Evolutionary conservation across 2,888 invertebrate genomes (phyloP).

Genomic region (Linyphia triangularis): DNA sequence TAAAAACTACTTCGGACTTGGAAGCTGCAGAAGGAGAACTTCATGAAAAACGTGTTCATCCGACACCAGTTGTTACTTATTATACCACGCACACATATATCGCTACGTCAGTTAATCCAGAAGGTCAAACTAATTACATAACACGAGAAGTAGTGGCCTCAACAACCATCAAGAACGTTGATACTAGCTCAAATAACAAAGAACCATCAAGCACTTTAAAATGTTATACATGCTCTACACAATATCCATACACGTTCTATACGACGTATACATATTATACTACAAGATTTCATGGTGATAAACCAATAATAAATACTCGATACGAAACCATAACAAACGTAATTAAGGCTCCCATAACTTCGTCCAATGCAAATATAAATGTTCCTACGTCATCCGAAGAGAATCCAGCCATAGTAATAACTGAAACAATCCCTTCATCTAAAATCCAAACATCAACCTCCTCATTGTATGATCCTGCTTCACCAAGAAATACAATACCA

Average conservation of each 20-base stretch:
- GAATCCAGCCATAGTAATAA: neutral
- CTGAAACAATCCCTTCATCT: neutral
- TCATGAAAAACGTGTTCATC: conserved; percentile 63
- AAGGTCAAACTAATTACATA: conserved; percentile 57
- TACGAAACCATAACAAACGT: conserved; percentile 76
- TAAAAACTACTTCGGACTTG: conserved; percentile 56
- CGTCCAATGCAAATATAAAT: neutral
- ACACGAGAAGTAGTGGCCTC: conserved; percentile 61
- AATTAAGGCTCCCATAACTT: conserved; percentile 55
- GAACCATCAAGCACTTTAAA: conserved; percentile 16
- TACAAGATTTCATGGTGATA: conserved; percentile 75
- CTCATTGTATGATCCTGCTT: conserved; percentile 12
- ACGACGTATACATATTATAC: conserved; percentile 76
- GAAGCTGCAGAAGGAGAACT: conserved; percentile 66
- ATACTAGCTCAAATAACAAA: neutral
- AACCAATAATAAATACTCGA: conserved; percentile 75
- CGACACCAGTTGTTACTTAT: conserved; percentile 83
- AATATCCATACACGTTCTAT: conserved; percentile 72
- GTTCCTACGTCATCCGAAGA: neutral
- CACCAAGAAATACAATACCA: conserved; percentile 8
- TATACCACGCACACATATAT: conserved; percentile 94
- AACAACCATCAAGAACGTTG: conserved; percentile 23
- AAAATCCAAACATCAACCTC: neutral
- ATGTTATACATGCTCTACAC: conserved; percentile 12
- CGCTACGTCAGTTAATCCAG: conserved; percentile 85